Base-by-base conservation (phyloP, 2,113 vertebrate species). In the Candoia aspera region DNA sequence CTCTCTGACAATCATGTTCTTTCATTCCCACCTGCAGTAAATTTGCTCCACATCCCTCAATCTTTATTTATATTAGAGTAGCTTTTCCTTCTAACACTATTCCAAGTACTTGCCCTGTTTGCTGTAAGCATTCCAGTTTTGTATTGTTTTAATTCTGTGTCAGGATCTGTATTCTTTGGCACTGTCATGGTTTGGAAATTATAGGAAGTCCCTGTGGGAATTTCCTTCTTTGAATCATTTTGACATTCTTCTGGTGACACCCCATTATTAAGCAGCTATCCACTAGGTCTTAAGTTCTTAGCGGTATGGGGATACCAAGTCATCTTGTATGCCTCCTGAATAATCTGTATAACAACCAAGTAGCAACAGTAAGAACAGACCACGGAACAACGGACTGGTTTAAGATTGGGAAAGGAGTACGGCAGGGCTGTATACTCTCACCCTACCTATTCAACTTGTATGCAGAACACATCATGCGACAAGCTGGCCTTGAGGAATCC, bases 171-270 rank as follows among this genome's bases (percentile, higher is more conserved):
- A 91, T 95, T 95, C 93, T 94, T 93, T 93, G 95, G 94, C 97
- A 96, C 91, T 26, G 92, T 96, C 96, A 95, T 96, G 95, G 90
- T 96, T 97, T 96, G 97, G 97, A 96, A 97, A 97, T 97, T 97
- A 97, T 97, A 97, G 97, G 97, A 98, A 98, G 97, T 97, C 97
- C 97, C 98, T 97, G 97, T 97, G 96, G 97, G 97, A 98, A 97
- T 98, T 98, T 98, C 97, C 97, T 98, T 93, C 95, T 94, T 95
- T 94, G 46, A 53, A 86, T 29, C 4, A 10, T 59, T 90, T 8
- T 84, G 73, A 59, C 37, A 10, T 57, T 42, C 21, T 19, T 6
- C 84, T 91, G 59, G 23, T 3, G 24, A 4, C 37, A 55, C 13
- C 13, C 59, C 21, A 57, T 91, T 6, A 2, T 29, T 54, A 42